Evolutionary conservation across 2,797 vertebrate species (phyloP).

Genomic region (Coendou prehensilis): DNA sequence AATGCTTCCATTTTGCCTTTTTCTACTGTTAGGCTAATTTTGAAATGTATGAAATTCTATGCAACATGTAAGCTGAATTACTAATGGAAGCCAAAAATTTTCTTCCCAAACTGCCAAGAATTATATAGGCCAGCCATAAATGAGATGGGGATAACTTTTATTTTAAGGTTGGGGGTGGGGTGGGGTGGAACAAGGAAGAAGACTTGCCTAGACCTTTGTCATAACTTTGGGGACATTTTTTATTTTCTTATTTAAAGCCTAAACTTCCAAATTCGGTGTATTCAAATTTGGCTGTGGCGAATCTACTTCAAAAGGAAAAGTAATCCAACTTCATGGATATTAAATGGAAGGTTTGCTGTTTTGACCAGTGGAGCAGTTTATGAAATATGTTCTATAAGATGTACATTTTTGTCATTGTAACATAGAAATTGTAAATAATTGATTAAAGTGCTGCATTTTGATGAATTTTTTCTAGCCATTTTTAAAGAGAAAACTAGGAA

Average conservation of each 20-base stretch:
- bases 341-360: constrained; percentile 90
- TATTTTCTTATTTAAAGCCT: constrained; percentile 89
- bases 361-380: constrained; percentile 91
- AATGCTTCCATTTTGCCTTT: constrained; percentile 87
- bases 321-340: constrained; percentile 87
- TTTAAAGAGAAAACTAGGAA: constrained; percentile 97
- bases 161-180: constrained; percentile 78
- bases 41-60: constrained; percentile 93
- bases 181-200: constrained; percentile 64
- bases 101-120: constrained; percentile 91
- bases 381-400: constrained; percentile 96
- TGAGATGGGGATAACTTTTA: constrained; percentile 88
- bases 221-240: constrained; percentile 89
- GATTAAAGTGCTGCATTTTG: constrained; percentile 96
- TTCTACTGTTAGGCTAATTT: constrained; percentile 85
- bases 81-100: constrained; percentile 90
- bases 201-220: constrained; percentile 86
- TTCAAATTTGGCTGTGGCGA: constrained; percentile 87
- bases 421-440: constrained; percentile 97
- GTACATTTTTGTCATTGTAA: constrained; percentile 97
- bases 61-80: constrained; percentile 94
- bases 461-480: constrained; percentile 97
- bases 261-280: constrained; percentile 90
- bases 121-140: constrained; percentile 90
- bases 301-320: constrained; percentile 88